phyloP scores from a whole-genome alignment of 2,888 invertebrate species.

The Andrena bucephala region DNA sequence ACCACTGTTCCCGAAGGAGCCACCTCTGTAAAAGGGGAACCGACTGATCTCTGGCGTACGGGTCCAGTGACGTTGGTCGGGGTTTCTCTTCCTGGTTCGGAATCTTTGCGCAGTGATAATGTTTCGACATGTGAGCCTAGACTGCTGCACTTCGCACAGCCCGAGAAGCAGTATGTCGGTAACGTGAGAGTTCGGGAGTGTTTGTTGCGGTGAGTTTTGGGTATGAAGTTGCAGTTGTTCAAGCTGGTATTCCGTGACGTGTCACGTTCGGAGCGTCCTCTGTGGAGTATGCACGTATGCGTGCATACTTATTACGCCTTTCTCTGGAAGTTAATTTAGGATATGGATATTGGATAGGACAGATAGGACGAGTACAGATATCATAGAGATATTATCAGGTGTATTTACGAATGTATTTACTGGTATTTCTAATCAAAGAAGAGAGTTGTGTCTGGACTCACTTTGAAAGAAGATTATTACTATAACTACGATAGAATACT shows the following conservation, averaged over 20 bases:
- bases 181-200: neutral
- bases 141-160: neutral
- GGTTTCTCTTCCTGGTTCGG: conserved; percentile 40
- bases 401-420: neutral
- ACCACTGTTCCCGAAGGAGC: conserved; percentile 58
- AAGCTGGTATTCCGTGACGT: neutral
- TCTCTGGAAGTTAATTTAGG: no score
- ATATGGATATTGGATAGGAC: no score
- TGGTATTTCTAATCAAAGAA: neutral
- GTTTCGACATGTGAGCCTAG: conserved; percentile 2
- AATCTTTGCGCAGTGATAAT: neutral
- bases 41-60: conserved; percentile 13
- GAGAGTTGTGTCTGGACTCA: no score
- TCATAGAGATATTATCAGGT: neutral
- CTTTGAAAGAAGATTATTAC: no score
- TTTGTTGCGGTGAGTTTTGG: neutral
- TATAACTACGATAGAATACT: no score
- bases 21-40: conserved; percentile 6
- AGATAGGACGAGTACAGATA: neutral
- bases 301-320: no score
- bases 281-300: no score
- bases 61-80: conserved; percentile 9
- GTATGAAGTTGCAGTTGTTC: neutral
- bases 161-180: no score
- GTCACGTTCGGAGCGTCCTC: no score